phyloP scores from a whole-genome alignment of 2,797 vertebrate genomes.

The Neosilurus mollespiculum region DNA sequence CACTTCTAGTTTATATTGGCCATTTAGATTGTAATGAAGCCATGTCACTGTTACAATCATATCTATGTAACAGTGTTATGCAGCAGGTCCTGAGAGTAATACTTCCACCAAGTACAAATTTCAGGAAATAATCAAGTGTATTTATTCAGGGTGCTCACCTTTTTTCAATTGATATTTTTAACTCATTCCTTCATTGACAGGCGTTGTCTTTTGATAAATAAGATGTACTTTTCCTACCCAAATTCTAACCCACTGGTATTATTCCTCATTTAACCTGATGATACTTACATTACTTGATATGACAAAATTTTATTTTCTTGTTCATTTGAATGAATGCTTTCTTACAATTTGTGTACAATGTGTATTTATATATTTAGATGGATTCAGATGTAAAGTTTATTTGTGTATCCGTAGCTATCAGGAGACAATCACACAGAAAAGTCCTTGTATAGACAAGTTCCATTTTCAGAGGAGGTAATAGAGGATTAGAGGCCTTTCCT shows the following conservation, averaged over 20 bases:
- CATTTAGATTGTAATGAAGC: too few species aligned
- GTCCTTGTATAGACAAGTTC: slow-evolving; percentile 20
- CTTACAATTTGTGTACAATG: background rate
- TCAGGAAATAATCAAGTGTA: background rate
- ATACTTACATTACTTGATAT: background rate
- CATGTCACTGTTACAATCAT: background rate
- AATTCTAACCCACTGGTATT: too few species aligned
- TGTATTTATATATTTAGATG: background rate
- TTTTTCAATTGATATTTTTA: background rate
- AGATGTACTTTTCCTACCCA: background rate
- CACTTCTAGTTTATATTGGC: too few species aligned
- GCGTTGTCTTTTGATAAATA: background rate
- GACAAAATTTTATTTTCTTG: background rate
- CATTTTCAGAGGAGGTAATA: slow-evolving; percentile 41
- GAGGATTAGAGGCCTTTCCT: slow-evolving; percentile 45
- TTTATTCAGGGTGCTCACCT: background rate
- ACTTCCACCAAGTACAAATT: background rate
- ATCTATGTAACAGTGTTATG: background rate
- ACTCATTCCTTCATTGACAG: background rate
- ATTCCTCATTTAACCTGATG: too few species aligned
- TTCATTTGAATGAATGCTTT: background rate
- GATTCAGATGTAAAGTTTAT: background rate
- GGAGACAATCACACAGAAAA: background rate
- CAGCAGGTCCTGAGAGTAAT: background rate
- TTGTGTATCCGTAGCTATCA: background rate